Base-by-base conservation (phyloP, 2,113 vertebrate species). In the Callipepla californica region DNA sequence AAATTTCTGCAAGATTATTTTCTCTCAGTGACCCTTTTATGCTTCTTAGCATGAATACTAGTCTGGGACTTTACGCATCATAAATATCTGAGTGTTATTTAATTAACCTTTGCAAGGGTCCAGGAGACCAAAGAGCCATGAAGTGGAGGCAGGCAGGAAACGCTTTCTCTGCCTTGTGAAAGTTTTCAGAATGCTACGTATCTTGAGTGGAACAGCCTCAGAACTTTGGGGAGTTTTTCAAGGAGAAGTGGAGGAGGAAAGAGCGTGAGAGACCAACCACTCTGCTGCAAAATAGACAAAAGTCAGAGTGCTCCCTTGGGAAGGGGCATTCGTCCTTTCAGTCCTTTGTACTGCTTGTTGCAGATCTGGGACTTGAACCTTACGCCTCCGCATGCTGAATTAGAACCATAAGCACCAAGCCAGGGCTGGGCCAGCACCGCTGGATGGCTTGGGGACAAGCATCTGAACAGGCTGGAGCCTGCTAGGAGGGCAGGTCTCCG, bases 241-340 rank as follows among this genome's bases (percentile, higher is more conserved):
- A 91, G 81, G 48, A 95, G 84, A 73, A 92, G 75, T 78, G 85
- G 80, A 94, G 86, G 73, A 94, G 5, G 38, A 92, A 80, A 88
- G 94, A 77, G 85, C 59, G 11, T 93, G 90, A 91, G 94, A 95
- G 90, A 88, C 55, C 45, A 55, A 67, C 40, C 11, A 32, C 38
- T 80, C 53, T 88, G 63, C 82, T 75, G 51, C 53, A 68, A 70
- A 90, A 51, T 55, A 68, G 36, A 55, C 72, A 47, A 7, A 50
- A 85, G 47, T 53, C 18, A 16, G 53, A 32, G 48, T 28, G 26
- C n/a, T 96, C 94, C 80, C 90, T 23, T 19, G 86, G 89, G 86
- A 90, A 72, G 47, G 28, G 25, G 8, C 63, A 65, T 62, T 40
- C 44, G 1, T 63, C 3, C 0, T 81, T 77, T 75, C 73, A 76